Base-by-base conservation (phyloP, 2,888 invertebrate genomes). In the Pterostichus madidus region DNA sequence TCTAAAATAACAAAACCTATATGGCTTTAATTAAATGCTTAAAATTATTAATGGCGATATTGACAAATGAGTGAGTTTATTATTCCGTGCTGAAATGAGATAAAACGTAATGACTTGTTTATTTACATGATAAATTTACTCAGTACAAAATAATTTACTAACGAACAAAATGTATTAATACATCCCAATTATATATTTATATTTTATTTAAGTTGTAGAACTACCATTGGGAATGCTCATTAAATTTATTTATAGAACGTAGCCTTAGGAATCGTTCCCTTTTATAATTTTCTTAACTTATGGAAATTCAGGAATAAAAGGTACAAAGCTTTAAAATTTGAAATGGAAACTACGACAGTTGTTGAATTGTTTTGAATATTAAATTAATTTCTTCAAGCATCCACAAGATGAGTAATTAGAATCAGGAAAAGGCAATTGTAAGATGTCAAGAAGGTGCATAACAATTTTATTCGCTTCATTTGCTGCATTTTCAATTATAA, bases 111-210 rank as follows among this genome's bases (percentile, higher is more conserved):
- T 32, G 32, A 61, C 32, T 17, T 56, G 56, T 56, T 56, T 17
- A 56, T 56, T 56, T 17, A 56, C 56, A 56, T 56, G 56, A 56
- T 56, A 56, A 17, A 32, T 61, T 11, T 61, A 5, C 24, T 61
- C 31, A 32, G 39, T 61, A 11, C 2, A 61, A 11, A 61, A n/a
- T 61, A 32, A 61, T 61, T 61, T 10, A 24, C 24, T 3, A n/a
- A 52, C 52, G 1, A 13, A 13, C n/a, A 52, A 52, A 52, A 52
- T 7, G 5, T 39, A 39, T 39, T 39, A 39, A 39, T 39, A 39
- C 1, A 2, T 24, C 24, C 24, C 24, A 24, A 24, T 24, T 39
- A 35, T 35, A 3, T 3, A 35, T 5, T 35, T 35, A 3, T 35
- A 35, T 5, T 39, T 39, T 39, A 39, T 39, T 5, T 52, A 52